phyloP scores from a whole-genome alignment of 2,797 vertebrate species.

The Australoheros facetus region DNA sequence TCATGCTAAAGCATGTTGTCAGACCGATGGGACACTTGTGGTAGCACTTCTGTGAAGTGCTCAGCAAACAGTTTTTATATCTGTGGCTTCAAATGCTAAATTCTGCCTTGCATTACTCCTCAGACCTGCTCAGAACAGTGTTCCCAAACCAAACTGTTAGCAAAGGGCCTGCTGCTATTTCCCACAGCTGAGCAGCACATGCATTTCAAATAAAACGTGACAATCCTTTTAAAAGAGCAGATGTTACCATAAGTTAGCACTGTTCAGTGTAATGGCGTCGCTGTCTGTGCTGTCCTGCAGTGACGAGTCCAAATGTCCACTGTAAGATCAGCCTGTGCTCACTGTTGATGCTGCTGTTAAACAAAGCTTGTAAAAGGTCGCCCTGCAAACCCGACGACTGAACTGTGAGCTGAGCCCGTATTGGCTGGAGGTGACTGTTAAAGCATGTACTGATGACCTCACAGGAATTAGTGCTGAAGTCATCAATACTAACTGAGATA shows the following conservation, averaged over 20 bases:
- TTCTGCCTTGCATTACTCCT: not conserved
- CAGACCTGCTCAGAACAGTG: too few relatives aligned
- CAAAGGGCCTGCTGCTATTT: not conserved
- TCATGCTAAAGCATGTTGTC: not conserved
- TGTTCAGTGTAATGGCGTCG: not conserved
- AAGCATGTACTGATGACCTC: not conserved
- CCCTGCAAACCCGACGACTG: conserved; percentile 13
- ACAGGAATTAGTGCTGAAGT: too few relatives aligned
- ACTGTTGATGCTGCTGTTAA: not conserved
- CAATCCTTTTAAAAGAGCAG: not conserved
- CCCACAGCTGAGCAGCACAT: not conserved
- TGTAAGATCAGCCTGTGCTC: conserved; percentile 12
- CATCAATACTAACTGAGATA: not conserved
- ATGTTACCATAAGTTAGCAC: not conserved
- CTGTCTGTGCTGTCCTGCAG: not conserved
- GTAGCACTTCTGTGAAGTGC: not conserved
- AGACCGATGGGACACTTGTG: not conserved
- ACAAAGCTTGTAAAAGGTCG: not conserved
- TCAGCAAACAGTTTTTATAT: not conserved
- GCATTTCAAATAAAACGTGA: not conserved
- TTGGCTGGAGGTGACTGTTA: not conserved
- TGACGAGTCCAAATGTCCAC: conserved; percentile 27
- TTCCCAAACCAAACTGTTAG: too few relatives aligned
- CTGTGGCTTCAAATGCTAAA: not conserved
- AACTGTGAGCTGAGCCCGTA: conserved; percentile 18